Evolutionary conservation across 2,113 vertebrate genomes (phyloP).

Genomic region (Narcine bancroftii): DNA sequence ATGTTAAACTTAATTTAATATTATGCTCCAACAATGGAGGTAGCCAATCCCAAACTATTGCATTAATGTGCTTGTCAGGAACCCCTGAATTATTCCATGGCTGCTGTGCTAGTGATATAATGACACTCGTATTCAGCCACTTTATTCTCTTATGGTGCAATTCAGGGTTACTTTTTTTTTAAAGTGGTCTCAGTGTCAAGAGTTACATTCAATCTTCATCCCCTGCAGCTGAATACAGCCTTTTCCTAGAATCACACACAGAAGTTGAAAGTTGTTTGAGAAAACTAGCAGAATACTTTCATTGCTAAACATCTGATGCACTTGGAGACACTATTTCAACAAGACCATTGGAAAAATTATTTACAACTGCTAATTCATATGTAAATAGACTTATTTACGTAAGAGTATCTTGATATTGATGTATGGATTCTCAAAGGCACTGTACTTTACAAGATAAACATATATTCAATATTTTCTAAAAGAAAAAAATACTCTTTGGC

Average conservation of each 20-base stretch:
- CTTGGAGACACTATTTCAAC: conserved; percentile 8
- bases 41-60: not conserved
- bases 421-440: not conserved
- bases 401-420: not conserved
- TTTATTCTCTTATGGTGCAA: not conserved
- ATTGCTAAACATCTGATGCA: not conserved
- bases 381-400: not conserved
- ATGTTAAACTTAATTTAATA: not conserved
- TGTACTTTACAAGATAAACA: not conserved
- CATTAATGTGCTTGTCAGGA: not conserved
- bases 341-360: not conserved
- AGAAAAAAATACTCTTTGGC: not conserved
- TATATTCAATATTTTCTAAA: not conserved
- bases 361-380: not conserved
- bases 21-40: not conserved
- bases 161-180: not conserved
- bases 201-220: not conserved
- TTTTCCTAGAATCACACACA: no score
- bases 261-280: not conserved
- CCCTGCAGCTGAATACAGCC: not conserved
- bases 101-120: not conserved
- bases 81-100: not conserved
- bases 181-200: not conserved
- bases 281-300: not conserved
- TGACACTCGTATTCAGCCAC: not conserved